Conservation (phyloP, 1,140 invertebrate species). For the Ectropis grisescens region DNA sequence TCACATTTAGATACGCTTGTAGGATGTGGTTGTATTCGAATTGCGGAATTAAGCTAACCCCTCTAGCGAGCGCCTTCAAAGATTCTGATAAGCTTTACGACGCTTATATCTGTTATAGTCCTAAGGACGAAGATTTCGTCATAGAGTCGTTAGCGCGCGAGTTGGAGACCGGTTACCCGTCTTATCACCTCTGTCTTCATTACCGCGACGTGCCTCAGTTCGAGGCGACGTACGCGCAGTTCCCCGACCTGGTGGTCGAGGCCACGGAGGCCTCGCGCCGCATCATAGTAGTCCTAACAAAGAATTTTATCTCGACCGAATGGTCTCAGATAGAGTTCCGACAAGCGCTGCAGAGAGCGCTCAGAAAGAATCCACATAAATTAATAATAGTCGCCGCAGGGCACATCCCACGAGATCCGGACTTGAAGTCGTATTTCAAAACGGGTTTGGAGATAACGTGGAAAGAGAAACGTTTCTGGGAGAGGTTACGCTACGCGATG, state of each 20-base stretch:
- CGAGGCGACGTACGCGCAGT: slow-evolving; percentile 76
- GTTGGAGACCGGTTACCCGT: slow-evolving; percentile 78
- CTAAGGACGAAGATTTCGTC: slow-evolving; percentile 90
- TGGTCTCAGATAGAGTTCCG: slow-evolving; percentile 89
- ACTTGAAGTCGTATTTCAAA: slow-evolving; percentile 88
- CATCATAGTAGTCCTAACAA: slow-evolving; percentile 82
- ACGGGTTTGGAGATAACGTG: slow-evolving; percentile 88
- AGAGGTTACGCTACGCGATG: slow-evolving; percentile 89
- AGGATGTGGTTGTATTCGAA: slow-evolving; percentile 89
- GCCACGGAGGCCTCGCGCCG: slow-evolving; percentile 88
- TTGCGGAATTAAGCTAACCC: slow-evolving; percentile 84
- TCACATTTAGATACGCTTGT: slow-evolving; percentile 86
- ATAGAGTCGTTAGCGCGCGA: slow-evolving; percentile 85
- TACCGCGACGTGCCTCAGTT: slow-evolving; percentile 89
- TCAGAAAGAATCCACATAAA: slow-evolving; percentile 84
- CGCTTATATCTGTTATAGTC: slow-evolving; percentile 90
- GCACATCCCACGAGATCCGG: slow-evolving; percentile 85
- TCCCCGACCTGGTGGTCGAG: slow-evolving; percentile 85
- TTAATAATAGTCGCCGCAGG: slow-evolving; percentile 88
- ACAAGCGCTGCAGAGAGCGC: slow-evolving; percentile 85
- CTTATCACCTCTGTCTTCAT: slow-evolving; percentile 86
- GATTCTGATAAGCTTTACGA: slow-evolving; percentile 89
- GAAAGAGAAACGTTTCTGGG: slow-evolving; percentile 93
- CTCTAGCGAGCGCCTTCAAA: slow-evolving; percentile 79
- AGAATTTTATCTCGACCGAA: slow-evolving; percentile 87